phyloP scores from a whole-genome alignment of 2,113 vertebrate genomes.

The Eclectus roratus region DNA sequence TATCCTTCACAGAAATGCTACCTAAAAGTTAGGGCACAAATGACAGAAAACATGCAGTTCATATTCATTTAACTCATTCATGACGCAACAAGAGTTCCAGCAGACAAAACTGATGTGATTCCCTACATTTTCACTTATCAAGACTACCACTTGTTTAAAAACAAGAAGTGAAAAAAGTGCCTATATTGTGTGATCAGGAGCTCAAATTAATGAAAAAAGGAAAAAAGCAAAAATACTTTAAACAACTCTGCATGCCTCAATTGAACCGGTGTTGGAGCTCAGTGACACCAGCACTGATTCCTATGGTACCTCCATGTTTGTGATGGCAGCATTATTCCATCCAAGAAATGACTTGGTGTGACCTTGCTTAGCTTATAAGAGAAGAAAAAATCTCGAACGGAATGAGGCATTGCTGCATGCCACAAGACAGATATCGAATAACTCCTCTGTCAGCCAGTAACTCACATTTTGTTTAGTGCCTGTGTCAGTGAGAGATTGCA shows the following conservation, averaged over 20 bases:
- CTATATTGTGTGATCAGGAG: not conserved
- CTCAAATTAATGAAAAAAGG: not conserved
- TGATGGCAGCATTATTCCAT: not conserved
- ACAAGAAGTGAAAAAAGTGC: not conserved
- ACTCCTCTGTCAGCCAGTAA: not conserved
- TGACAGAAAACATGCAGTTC: not conserved
- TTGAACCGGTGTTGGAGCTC: rapidly evolving
- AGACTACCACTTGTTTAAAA: not conserved
- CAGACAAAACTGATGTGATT: not conserved
- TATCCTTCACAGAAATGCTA: not conserved
- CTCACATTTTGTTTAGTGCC: not conserved
- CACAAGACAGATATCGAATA: not conserved
- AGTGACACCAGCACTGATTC: not conserved
- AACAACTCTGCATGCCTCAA: not conserved
- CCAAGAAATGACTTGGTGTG: not conserved
- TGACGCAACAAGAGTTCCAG: not conserved
- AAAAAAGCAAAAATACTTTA: not conserved
- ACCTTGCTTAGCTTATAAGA: not conserved
- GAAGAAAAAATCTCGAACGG: not conserved
- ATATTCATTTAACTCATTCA: not conserved
- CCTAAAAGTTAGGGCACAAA: not conserved
- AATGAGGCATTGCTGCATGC: not conserved
- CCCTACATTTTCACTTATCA: not conserved
- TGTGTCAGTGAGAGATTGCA: not conserved
- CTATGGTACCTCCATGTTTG: not conserved